Evolutionary conservation across 2,797 vertebrate genomes (phyloP), one percentile per base, ranked within the genome.

Genomic region (Tachyglossus aculeatus): DNA sequence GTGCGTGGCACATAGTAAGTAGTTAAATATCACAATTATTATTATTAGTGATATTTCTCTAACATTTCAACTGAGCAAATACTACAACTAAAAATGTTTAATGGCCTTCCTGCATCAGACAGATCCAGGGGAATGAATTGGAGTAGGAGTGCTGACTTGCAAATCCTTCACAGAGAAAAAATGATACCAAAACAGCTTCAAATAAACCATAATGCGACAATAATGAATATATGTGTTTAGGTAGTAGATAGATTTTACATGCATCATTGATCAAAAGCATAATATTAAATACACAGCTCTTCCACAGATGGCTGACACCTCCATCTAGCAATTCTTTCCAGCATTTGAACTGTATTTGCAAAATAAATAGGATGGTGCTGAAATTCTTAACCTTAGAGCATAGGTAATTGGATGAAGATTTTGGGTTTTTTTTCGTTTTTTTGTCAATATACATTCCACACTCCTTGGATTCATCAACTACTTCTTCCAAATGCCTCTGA

Each of bases 141-240:
- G n/a, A n/a, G n/a, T n/a, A n/a, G n/a, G n/a, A n/a, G 8, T 13
- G 22, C 0, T 2, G 13, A 43, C 8, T 4, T 0, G n/a, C 29
- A 41, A 36, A 43, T 51, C 27, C 14, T 47, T n/a, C 25, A 16
- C 47, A 47, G 22, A 47, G 33, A 45, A 25, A n/a, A 27, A 47
- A 15, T 47, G 24, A 16, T 1, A 47, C 50, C 7, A 36, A 41
- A 71, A 48, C 43, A 24, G 5, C 22, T 12, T 25, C 27, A 41
- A 18, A 38, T n/a, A 54, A 44, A 21, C 31, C 27, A 9, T n/a
- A 36, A 34, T 34, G 13, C 33, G 21, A 55, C 32, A 15, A 37
- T 39, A 15, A 9, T 14, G 15, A 9, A 43, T 45, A 16, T 32
- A 39, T 34, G 34, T 31, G 22, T 43, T 18, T 25, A 15, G 7